Percentiles rank a stretch among this genome's conserved stretches.
These are phyloP conservation scores for Hexactinellida sp. DNA, from an alignment of 37 sponge, comb jelly and placozoan species.

Conservation along the genomic window DNA sequence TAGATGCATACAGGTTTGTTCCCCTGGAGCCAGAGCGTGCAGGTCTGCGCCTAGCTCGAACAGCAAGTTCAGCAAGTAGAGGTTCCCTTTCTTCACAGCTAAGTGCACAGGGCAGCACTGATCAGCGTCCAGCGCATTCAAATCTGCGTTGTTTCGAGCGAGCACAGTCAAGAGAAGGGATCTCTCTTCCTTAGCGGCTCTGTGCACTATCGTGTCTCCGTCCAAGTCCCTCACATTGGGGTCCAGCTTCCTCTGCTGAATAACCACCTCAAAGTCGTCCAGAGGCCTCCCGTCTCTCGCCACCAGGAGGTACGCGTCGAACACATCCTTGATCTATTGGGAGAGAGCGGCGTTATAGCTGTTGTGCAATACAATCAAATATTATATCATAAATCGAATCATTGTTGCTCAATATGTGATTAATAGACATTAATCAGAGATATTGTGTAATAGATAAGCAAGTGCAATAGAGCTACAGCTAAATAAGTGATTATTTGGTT, in stretches of 20 bases:
- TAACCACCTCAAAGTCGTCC: background rate
- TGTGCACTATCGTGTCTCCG: background rate
- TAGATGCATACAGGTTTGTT: constrained; percentile 10
- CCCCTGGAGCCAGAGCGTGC: background rate
- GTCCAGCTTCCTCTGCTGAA: background rate
- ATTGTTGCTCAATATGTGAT: background rate
- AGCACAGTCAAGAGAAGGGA: background rate
- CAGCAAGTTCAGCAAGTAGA: constrained; percentile 4
- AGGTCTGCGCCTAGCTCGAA: background rate
- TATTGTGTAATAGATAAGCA: too few species aligned
- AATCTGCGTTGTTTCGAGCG: background rate
- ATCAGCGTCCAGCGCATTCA: background rate
- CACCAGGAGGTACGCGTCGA: constrained; percentile 3
- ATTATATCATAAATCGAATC: too few species aligned
- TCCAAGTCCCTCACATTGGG: background rate
- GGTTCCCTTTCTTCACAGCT: constrained; percentile 3
- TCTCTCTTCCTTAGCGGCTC: background rate
- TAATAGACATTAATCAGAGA: background rate
- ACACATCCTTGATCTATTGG: background rate
- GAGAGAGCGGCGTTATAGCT: too few species aligned
- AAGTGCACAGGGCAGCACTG: background rate
- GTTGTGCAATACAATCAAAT: too few species aligned
- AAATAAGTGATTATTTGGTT: too few species aligned
- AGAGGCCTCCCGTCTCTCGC: background rate
- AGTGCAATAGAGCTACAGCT: too few species aligned